A percentile compares a stretch with the other conserved stretches of the same genome.
Conservation (phyloP, 2,113 vertebrate species). For the Pteronura brasiliensis region DNA sequence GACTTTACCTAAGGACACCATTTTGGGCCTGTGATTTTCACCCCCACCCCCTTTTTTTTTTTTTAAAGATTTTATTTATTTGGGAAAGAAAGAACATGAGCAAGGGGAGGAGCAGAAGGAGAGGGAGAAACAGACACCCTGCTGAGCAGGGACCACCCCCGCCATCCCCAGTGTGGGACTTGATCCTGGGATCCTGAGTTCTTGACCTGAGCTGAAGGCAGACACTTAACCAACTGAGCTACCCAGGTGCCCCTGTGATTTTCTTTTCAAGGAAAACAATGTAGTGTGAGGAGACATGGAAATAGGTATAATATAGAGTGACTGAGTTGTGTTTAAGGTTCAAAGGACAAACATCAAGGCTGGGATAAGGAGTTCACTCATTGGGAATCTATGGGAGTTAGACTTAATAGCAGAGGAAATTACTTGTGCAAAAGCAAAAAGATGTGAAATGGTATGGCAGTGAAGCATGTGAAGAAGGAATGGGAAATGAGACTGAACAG, state of each 20-base stretch:
- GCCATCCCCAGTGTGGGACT: no score
- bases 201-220: no score
- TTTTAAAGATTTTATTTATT: no score
- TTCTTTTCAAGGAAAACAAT: neutral
- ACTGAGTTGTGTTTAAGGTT: neutral
- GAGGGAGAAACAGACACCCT: no score
- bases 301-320: neutral
- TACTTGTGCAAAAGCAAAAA: neutral
- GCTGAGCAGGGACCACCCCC: no score
- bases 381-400: neutral
- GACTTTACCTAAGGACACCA: neutral
- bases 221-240: no score
- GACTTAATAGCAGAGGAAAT: neutral
- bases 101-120: no score
- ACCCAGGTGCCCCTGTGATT: neutral
- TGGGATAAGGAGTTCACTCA: neutral
- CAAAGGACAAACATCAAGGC: neutral
- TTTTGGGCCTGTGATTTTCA: neutral
- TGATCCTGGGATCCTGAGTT: no score
- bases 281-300: neutral
- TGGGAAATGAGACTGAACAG: neutral
- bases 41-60: no score
- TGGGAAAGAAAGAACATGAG: no score
- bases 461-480: neutral
- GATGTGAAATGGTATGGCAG: neutral